Evolutionary conservation across 2,888 invertebrate species (phyloP).

Genomic region (Meganola albula): DNA sequence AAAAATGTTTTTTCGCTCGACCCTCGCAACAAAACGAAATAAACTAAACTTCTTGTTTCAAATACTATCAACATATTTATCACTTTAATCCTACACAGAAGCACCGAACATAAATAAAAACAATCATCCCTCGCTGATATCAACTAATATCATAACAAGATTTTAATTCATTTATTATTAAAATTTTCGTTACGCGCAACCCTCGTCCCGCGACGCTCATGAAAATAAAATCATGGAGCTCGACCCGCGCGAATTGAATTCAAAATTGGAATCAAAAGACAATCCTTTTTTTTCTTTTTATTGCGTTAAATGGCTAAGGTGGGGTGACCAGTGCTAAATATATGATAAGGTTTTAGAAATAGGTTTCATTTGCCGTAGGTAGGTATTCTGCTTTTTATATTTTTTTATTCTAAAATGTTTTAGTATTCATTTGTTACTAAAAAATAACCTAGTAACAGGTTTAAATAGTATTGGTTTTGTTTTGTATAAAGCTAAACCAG

Average conservation of each 20-base stretch:
- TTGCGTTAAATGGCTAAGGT: constrained; percentile 55
- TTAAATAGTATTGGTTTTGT: no score
- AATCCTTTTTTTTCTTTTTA: constrained; percentile 69
- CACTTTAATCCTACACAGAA: constrained; percentile 25
- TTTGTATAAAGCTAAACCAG: no score
- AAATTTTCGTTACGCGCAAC: constrained; percentile 44
- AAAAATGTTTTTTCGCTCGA: no score
- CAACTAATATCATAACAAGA: constrained; percentile 47
- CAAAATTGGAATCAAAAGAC: constrained; percentile 74
- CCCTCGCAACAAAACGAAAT: no score
- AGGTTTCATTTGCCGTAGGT: constrained; percentile 23
- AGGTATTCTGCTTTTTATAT: no score
- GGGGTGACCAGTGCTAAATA: constrained; percentile 60
- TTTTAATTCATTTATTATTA: constrained; percentile 60
- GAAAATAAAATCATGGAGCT: constrained; percentile 75
- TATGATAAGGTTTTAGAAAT: constrained; percentile 42
- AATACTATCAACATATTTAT: constrained; percentile 26
- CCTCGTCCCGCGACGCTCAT: constrained; percentile 61
- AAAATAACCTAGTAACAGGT: no score
- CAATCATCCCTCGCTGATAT: constrained; percentile 43
- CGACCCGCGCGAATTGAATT: constrained; percentile 71
- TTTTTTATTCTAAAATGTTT: no score
- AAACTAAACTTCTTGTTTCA: no score
- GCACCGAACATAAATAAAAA: constrained; percentile 31
- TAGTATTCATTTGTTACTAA: no score